Base-by-base conservation (phyloP, 2,888 invertebrate genomes). In the Notodonta ziczac region DNA sequence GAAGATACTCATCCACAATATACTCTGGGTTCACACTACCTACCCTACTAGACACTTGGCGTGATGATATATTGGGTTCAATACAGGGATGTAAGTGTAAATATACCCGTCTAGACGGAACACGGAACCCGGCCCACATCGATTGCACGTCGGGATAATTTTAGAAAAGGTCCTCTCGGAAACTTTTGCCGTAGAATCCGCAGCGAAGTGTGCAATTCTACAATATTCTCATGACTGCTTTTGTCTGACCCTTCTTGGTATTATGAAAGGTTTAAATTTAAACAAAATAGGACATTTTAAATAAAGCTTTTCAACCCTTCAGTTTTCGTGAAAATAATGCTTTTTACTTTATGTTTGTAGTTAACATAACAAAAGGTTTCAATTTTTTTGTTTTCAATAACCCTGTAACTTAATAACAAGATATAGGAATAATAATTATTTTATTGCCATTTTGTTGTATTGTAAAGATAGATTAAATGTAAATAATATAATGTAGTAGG, bases 51-150 rank as follows among this genome's bases (percentile, higher is more conserved):
- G 16, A 8, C 16, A 7, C 10, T 5, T 16, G 50, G 16, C 9
- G 12, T 35, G n/a, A 53, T 12, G 13, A 53, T 53, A 16, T 52
- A 52, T 32, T 6, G 0, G 10, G 35, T 16, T 53, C 32, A 32
- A 53, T 53, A 9, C 32, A 24, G 8, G 10, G 32, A 58, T 56
- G 69, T 71, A 73, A 64, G 73, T 78, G 70, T 73, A 71, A 79
- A 82, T 79, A 81, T 69, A 76, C 60, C 80, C 73, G 89, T 89
- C 90, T 90, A 90, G 90, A 90, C 88, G 67, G 76, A n/a, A 61
- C 70, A 66, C 80, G 83, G 79, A 80, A 81, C 78, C 77, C 67
- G 77, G 77, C 70, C 73, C 71, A 72, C 78, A 90, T 90, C 85
- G 90, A 90, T 89, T 85, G 57, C 67, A 24, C 24, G 69, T 67